Evolutionary conservation across 1,140 invertebrate genomes (phyloP), one percentile per base, ranked within the genome.

Genomic region (Caenorhabditis inopinata): DNA sequence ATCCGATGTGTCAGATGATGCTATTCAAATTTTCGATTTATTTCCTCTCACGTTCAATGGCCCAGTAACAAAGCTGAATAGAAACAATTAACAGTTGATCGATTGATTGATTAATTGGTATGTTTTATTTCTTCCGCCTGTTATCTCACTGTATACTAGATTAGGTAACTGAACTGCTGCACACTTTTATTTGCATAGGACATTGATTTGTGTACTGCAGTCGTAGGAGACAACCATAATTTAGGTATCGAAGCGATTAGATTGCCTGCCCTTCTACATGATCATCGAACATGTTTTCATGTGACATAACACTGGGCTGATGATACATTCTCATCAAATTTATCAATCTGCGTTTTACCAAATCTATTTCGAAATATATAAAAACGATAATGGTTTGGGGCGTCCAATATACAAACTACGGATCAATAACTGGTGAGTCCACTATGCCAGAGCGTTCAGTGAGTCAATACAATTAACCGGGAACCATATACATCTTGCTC

Each of bases 241-340:
- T 68, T 38, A 38, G 58, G 32, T 68, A 68, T 68, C 58, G 21
- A 9, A 23, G 29, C 21, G 58, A 68, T 68, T 38, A 68, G 58
- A 68, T 68, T 32, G 38, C 58, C 58, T 68, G 58, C 58, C 58
- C 32, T 38, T 68, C 32, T 21, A 38, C 58, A 68, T 68, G 38
- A 68, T 38, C 58, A 68, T 68, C 58, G 58, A 68, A 68, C 58
- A 42, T 21, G 12, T n/a, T 58, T 51, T 58, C 51, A 32, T 38
- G n/a, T 68, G 58, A 68, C 58, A 38, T 32, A 42, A 21, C 58
- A 16, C 27, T 58, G 6, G n/a, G n/a, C n/a, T n/a, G n/a, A n/a
- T n/a, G n/a, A n/a, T n/a, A n/a, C n/a, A n/a, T n/a, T n/a, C n/a
- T n/a, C n/a, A n/a, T n/a, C n/a, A n/a, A n/a, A n/a, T n/a, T n/a